Conservation (phyloP, 2,797 vertebrate genomes). For the Taenioides sp. region DNA sequence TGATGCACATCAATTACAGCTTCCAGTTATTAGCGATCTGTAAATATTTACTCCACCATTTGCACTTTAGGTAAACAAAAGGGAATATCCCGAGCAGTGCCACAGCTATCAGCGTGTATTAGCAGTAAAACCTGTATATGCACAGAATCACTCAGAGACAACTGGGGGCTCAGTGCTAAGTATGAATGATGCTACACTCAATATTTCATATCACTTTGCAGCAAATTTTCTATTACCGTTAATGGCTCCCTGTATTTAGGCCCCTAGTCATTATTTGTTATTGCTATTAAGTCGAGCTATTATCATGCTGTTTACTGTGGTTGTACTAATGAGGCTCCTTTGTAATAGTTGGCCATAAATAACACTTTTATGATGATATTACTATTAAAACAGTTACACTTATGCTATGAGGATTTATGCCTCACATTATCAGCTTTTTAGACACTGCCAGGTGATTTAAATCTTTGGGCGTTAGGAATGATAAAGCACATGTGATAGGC, state of each 20-base stretch:
- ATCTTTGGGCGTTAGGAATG: neutral
- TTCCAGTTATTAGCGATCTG: conserved; percentile 55
- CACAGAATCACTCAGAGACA: conserved; percentile 26
- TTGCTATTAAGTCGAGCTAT: conserved; percentile 30
- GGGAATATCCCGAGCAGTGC: conserved; percentile 21
- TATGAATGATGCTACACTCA: conserved; percentile 39
- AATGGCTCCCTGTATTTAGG: conserved; percentile 26
- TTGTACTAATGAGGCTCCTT: conserved; percentile 20
- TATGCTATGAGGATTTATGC: conserved; percentile 5
- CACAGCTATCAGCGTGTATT: conserved; percentile 21
- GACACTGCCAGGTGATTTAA: conserved; percentile 1
- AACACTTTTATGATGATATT: conserved; percentile 26
- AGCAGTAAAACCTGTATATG: conserved; percentile 31
- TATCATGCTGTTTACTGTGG: conserved; percentile 17
- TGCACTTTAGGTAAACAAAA: conserved; percentile 51
- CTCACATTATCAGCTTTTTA: neutral
- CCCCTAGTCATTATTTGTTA: conserved; percentile 33
- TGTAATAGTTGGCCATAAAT: conserved; percentile 22
- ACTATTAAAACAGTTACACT: conserved; percentile 12
- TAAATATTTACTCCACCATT: conserved; percentile 57
- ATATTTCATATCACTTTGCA: conserved; percentile 41
- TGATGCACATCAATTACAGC: conserved; percentile 60
- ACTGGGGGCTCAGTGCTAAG: conserved; percentile 36
- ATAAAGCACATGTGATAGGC: neutral
- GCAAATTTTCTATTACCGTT: conserved; percentile 23